Conservation (phyloP, 1,140 invertebrate genomes). For the Sycophila sp. region DNA sequence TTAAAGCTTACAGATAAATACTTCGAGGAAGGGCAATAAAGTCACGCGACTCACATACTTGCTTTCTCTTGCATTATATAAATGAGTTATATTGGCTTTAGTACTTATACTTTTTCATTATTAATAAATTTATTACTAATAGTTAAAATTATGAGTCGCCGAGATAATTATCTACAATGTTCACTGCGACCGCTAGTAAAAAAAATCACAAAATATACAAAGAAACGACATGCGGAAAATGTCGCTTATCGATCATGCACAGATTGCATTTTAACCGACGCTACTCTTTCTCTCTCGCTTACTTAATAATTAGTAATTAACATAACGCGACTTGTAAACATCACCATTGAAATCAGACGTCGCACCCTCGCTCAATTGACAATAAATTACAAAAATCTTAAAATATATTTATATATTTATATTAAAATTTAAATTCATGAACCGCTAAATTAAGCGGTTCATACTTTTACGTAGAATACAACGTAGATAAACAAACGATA, state of each 20-base stretch:
- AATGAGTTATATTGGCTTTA: conserved; percentile 58
- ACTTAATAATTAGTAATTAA: conserved; percentile 20
- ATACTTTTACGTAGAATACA: conserved; percentile 21
- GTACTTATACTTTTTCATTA: conserved; percentile 58
- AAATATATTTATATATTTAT: conserved; percentile 33
- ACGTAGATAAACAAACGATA: conserved; percentile 28
- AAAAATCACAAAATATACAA: conserved; percentile 69
- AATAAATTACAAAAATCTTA: conserved; percentile 40
- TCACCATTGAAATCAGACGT: background rate
- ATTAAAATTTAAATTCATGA: conserved; percentile 13
- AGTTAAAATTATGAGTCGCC: conserved; percentile 60
- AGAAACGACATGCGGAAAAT: conserved; percentile 42
- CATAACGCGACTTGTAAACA: conserved; percentile 3
- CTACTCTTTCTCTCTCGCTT: conserved; percentile 25
- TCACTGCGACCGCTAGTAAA: conserved; percentile 44
- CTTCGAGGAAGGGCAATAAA: conserved; percentile 31
- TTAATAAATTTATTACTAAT: conserved; percentile 50
- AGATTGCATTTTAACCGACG: background rate
- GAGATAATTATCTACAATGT: conserved; percentile 66
- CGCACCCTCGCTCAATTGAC: conserved; percentile 16
- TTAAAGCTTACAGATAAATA: conserved; percentile 30
- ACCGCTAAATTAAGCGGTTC: conserved; percentile 6
- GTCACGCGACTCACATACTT: conserved; percentile 31
- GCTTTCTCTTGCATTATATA: conserved; percentile 35
- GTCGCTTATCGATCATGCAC: background rate